Evolutionary conservation across 2,888 invertebrate genomes (phyloP), one percentile per base, ranked within the genome.

Genomic region (Abrostola triplasia): DNA sequence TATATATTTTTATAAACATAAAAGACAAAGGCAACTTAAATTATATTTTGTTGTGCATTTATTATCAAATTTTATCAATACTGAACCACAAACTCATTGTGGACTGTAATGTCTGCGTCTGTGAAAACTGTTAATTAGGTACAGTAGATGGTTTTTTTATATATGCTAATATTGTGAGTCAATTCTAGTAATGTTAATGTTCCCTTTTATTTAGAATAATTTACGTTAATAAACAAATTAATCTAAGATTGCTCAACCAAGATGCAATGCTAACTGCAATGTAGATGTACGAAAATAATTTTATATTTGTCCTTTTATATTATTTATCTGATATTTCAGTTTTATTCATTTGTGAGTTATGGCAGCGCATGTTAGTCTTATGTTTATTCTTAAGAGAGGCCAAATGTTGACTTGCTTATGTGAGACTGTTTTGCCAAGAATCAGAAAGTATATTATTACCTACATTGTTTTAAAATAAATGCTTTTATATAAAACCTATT

Each of bases 401-500:
- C 94, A 94, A 94, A 94, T 94, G 94, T 94, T 93, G 94, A 94
- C 94, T 94, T 94, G 94, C 94, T 94, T 93, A 93, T 91, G 94
- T 94, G 94, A 94, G 94, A 94, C 94, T 94, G 94, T 94, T 94
- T 94, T 94, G 94, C 94, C 94, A 94, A 94, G 94, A 94, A 94
- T 94, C 93, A 93, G 93, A 94, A 94, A 94, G 93, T 94, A 94
- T 94, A 94, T 94, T 90, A 91, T 90, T 94, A 94, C 94, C 93
- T 94, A 94, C 94, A 93, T 94, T 94, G 94, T 94, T 94, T 94
- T 94, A 93, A 94, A 94, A 94, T 94, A 94, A 94, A 94, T 94
- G 94, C 94, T 94, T 94, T 94, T 94, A 91, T 94, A 94, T 93
- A 92, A 92, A 88, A 84, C 67, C 68, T 36, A 70, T 61, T 13